Base-by-base conservation (phyloP, 2,888 invertebrate genomes). In the Parelbella ahira region DNA sequence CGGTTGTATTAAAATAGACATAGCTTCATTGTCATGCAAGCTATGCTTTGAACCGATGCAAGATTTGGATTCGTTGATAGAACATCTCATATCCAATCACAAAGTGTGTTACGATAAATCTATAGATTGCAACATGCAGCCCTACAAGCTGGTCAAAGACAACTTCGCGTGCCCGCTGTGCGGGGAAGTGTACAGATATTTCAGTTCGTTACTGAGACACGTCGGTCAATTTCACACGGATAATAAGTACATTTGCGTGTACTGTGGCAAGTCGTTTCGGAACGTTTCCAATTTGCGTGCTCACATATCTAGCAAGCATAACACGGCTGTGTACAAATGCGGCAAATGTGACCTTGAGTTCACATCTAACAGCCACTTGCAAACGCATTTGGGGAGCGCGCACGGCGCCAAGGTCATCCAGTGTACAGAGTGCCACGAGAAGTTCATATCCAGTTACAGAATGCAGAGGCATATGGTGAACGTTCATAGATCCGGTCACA, bases 1-100 rank as follows among this genome's bases (percentile, higher is more conserved):
- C 7, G 75, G 73, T 1, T 63, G 62, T 43, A 68, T 84, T 4
- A 84, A 84, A 67, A 54, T 84, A 1, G 86, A 86, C 36, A 62
- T 57, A 1, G 69, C 77, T 0, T 44, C 54, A 0, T 45, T 81
- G 1, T 65, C 76, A 10, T 78, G 79, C 37, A 79, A 71, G 48
- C 45, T 76, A 9, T 80, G 80, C 43, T 62, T 53, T 4, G 53
- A 63, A 45, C 38, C 56, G 0, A 53, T 72, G 25, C 42, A 52
- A 6, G 67, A 69, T 51, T 55, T 80, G 19, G 56, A 60, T 4
- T 30, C 43, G 6, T 43, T 76, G 7, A 61, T 75, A 10, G 53
- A 69, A 3, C 79, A 80, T 51, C 47, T 80, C 4, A 56, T 56
- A 1, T 32, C 49, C 0, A 65, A 75, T 39, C 79, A 80, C 37